phyloP scores from a whole-genome alignment of 1,140 invertebrate genomes.

The Coboldia fuscipes region DNA sequence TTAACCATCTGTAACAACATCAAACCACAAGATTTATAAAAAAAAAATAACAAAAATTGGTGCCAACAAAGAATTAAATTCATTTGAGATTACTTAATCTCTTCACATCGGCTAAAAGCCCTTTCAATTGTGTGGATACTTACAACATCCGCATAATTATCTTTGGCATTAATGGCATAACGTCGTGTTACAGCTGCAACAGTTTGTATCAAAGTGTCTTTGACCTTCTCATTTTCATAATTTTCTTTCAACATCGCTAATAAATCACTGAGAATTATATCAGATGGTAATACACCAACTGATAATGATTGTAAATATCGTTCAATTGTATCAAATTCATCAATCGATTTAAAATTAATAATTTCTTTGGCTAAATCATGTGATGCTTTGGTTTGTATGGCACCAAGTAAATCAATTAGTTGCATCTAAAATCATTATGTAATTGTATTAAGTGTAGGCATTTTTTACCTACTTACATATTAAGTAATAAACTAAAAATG shows the following conservation, averaged over 20 bases:
- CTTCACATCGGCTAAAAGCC: no score
- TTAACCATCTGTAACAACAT: slow-evolving; percentile 23
- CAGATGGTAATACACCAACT: slow-evolving; percentile 32
- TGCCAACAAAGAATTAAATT: no score
- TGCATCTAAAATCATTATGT: slow-evolving; percentile 31
- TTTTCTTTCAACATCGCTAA: slow-evolving; percentile 24
- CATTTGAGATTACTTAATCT: no score
- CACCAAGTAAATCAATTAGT: slow-evolving; percentile 44
- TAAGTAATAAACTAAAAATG: slow-evolving; percentile 11
- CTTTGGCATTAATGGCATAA: slow-evolving; percentile 8
- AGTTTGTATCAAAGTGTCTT: slow-evolving; percentile 38
- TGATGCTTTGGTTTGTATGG: slow-evolving; percentile 36
- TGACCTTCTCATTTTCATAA: slow-evolving; percentile 29
- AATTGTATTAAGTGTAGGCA: background rate
- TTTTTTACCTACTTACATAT: slow-evolving; percentile 8
- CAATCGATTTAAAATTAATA: slow-evolving; percentile 31
- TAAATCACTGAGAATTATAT: slow-evolving; percentile 35
- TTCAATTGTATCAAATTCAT: slow-evolving; percentile 35
- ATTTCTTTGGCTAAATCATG: slow-evolving; percentile 43
- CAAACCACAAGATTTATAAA: no score
- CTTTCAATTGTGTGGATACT: no score
- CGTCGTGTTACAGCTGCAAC: slow-evolving; percentile 35
- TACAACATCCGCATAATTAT: slow-evolving; percentile 11
- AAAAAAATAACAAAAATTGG: no score
- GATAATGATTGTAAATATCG: slow-evolving; percentile 52